Base-by-base conservation (phyloP, 2,888 invertebrate genomes). In the Fragum whitleyi region DNA sequence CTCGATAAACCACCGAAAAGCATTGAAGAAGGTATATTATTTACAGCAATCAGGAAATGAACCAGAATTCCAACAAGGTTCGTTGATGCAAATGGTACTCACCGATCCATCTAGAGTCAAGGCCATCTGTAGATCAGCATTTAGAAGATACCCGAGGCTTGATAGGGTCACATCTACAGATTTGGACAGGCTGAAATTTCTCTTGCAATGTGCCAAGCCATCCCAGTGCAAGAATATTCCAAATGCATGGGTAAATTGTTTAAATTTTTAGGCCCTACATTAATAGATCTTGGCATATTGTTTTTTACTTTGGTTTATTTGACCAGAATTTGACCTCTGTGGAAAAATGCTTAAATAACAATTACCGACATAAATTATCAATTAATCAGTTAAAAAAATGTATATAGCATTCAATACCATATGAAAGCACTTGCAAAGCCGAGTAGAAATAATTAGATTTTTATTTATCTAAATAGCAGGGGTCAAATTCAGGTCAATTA, bases 181-280 rank as follows among this genome's bases (percentile, higher is more conserved):
- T 61, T n/a, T 61, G 2, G 29, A 61, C 28, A 61, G 29, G 32
- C 61, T 61, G 9, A 28, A 29, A 16, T 61, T 32, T 29, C 61
- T 61, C 5, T 19, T 61, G 21, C 61, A 28, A 1, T 61, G 61
- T 61, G 61, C 61, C 19, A 61, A 61, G n/a, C 29, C 61, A 19
- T 32, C 32, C 2, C 19, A 61, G 21, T 61, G 61, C 61, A 61
- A 61, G 32, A 61, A 32, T 3, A 61, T 61, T 32, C 61, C 61
- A 32, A n/a, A 29, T 61, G 9, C 32, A 7, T 61, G 61, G 61
- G 61, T 61, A 61, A 61, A 16, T 26, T 28, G n/a, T n/a, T n/a
- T n/a, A n/a, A 55, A 23, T 2, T 6, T 14, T 53, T 55, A n/a
- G 21, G 16, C 47, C n/a, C 19, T 47, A 47, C n/a, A 16, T 3